Percentiles rank a stretch among this genome's conserved stretches.
phyloP scores from a whole-genome alignment of 2,797 vertebrate genomes.

The Cacajao melanocephalus region DNA sequence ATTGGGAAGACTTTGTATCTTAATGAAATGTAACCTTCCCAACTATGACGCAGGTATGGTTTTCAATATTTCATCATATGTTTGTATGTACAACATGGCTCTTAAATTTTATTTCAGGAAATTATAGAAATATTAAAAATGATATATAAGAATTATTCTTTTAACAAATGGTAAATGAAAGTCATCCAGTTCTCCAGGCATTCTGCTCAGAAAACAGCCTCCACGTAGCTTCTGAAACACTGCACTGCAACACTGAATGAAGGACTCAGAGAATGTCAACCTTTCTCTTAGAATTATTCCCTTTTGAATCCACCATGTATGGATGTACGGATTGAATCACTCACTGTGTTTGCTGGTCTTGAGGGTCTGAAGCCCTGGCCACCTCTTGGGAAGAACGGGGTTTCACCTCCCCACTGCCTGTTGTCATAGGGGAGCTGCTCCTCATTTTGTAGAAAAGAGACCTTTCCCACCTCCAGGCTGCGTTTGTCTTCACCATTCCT shows the following conservation, averaged over 20 bases:
- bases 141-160: not conserved
- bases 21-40: not conserved
- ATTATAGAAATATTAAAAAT: not conserved
- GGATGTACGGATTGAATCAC: not conserved
- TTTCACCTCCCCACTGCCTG: not conserved
- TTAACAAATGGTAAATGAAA: not conserved
- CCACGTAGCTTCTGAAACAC: rapidly evolving
- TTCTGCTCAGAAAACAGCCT: not conserved
- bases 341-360: not conserved
- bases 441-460: not conserved
- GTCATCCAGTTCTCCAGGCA: rapidly evolving
- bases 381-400: not conserved
- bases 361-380: not conserved
- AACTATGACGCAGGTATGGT: no score
- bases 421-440: not conserved
- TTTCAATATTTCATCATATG: not conserved
- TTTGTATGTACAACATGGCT: not conserved
- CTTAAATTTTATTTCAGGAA: not conserved
- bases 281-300: not conserved
- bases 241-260: not conserved
- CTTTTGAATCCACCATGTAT: not conserved
- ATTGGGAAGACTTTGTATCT: not conserved
- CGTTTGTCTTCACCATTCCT: not conserved
- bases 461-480: not conserved
- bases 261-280: not conserved